Base-by-base conservation (phyloP, 2,888 invertebrate species). In the Plagodis dolabraria region DNA sequence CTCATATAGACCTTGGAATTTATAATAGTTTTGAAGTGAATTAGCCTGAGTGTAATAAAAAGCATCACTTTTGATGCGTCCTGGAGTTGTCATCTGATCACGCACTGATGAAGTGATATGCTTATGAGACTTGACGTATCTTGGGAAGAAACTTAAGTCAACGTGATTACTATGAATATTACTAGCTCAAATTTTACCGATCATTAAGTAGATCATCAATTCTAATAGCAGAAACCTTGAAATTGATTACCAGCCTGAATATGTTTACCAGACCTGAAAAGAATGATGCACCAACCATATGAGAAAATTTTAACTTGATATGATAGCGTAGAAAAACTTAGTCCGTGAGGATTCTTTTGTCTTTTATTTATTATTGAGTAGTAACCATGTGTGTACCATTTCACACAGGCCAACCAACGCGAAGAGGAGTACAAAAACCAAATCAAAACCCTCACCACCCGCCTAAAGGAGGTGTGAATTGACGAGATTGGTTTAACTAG, bases 401-500 rank as follows among this genome's bases (percentile, higher is more conserved):
- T 76, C 72, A 83, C 74, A 82, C 90, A 99, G 98, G 99, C 99
- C 94, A 98, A 98, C 95, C 98, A 99, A 95, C 97, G 99, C 87
- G 99, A 99, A 94, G 99, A 99, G 95, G 98, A 98, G 93, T 99
- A 99, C 97, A 99, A 99, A 96, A 98, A 98, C 94, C 99, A 99
- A 96, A 99, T 99, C 96, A 99, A 99, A 96, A 98, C 97, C 93
- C 96, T 98, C 93, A 98, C 97, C 93, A 97, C 97, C 94, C 98
- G 98, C 94, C 98, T 99, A 95, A 99, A 99, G 97, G 99, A 99
- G 99, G 99, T 99, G 96, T 93, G 93, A 92, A 77, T 76, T 77
- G 76, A 76, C 74, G 74, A 79, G 76, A 85, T 75, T 75, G 80
- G 81, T 83, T 84, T 70, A 75, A 74, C 75, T 77, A 68, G 82